Conservation (phyloP, 2,888 invertebrate genomes). For the Ctenicera cuprea region DNA sequence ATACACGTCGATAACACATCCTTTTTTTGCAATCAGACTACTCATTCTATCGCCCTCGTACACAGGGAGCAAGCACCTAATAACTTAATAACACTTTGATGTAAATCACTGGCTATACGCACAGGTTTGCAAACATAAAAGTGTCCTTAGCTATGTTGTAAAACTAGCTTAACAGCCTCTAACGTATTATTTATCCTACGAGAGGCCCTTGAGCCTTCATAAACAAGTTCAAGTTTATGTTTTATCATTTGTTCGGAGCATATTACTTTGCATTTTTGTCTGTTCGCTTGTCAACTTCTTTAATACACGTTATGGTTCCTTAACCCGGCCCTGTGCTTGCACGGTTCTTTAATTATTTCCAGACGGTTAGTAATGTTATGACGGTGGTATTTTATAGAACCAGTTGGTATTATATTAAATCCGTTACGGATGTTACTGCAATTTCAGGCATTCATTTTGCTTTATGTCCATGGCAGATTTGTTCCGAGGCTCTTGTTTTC, state of each 20-base stretch:
- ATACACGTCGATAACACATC: not conserved
- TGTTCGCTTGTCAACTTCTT: no score
- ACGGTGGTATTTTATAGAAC: conserved; percentile 8
- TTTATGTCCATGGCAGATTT: conserved; percentile 14
- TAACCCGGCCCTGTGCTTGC: conserved; percentile 4
- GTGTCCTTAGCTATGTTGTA: conserved; percentile 24
- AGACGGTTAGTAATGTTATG: conserved; percentile 6
- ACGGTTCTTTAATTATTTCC: conserved; percentile 15
- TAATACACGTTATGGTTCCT: no score
- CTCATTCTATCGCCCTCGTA: conserved; percentile 13
- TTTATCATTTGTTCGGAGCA: conserved; percentile 8
- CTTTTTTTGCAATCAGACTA: conserved; percentile 1
- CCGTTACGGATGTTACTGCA: conserved; percentile 12
- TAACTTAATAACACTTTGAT: conserved; percentile 31
- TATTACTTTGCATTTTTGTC: not conserved
- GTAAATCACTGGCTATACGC: conserved; percentile 19
- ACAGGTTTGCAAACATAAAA: conserved; percentile 26
- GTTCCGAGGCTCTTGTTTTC: not conserved
- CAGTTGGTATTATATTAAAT: conserved; percentile 22
- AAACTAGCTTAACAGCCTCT: conserved; percentile 22
- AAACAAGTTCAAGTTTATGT: conserved; percentile 9
- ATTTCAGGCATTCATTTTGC: conserved; percentile 23
- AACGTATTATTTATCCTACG: conserved; percentile 19
- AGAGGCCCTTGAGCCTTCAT: conserved; percentile 13
- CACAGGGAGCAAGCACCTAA: conserved; percentile 27